Percentiles rank a stretch among this genome's conserved stretches.
Conservation (phyloP, 2,888 invertebrate species). For the Sphaerophoria rueppellii region DNA sequence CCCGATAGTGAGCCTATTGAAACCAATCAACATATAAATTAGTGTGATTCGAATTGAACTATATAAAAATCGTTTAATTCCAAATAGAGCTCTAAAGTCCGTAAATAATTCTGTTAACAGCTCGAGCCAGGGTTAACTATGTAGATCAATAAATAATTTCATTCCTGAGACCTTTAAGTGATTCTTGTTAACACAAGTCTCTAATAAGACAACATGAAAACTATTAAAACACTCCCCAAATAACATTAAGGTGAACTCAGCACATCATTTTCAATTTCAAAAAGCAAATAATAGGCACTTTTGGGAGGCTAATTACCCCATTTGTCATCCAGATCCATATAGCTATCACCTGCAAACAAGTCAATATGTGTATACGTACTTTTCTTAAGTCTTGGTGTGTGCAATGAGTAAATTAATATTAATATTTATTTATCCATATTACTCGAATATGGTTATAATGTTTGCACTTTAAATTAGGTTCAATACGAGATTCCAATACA, state of each 20-base stretch:
- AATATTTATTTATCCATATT: constrained; percentile 32
- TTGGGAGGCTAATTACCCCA: constrained; percentile 23
- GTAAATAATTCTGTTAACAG: neutral
- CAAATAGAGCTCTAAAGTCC: neutral
- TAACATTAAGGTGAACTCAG: too few relatives aligned
- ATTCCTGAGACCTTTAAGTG: neutral
- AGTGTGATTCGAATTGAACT: neutral
- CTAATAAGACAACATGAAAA: neutral
- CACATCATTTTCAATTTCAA: too few relatives aligned
- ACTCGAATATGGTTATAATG: constrained; percentile 34
- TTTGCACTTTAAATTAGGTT: constrained; percentile 32
- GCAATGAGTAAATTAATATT: constrained; percentile 8
- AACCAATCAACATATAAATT: neutral
- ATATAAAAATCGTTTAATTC: neutral
- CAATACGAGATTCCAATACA: neutral
- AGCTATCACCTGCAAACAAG: neutral
- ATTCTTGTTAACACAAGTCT: neutral
- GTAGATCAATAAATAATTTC: neutral
- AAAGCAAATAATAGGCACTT: neutral
- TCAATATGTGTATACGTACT: neutral
- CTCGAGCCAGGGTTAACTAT: neutral
- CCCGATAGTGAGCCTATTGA: neutral
- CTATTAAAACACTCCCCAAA: neutral
- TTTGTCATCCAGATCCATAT: neutral
- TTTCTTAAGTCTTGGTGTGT: neutral